These are phyloP conservation scores for Theristicus caerulescens DNA, from an alignment of 2,113 vertebrate species.

Conservation along the genomic window DNA sequence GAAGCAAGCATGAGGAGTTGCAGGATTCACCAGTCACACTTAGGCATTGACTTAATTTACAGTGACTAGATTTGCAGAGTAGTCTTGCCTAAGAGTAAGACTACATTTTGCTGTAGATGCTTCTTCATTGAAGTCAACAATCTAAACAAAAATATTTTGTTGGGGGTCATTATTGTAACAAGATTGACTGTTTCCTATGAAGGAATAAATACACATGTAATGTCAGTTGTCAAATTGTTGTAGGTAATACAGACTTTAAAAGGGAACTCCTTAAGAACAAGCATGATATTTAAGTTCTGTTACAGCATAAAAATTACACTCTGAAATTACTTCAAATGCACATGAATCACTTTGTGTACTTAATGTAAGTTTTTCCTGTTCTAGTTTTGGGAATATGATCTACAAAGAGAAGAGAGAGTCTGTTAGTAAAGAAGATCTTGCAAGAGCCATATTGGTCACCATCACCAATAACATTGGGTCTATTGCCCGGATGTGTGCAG, in stretches of 20 bases:
- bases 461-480: slow-evolving; percentile 85
- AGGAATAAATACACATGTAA: not conserved
- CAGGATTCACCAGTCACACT: not conserved
- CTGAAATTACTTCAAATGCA: not conserved
- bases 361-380: not conserved
- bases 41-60: not conserved
- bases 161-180: not conserved
- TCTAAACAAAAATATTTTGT: not conserved
- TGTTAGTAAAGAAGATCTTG: slow-evolving; percentile 84
- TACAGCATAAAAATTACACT: not conserved
- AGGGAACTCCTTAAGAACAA: not conserved
- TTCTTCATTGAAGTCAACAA: not conserved
- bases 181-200: not conserved
- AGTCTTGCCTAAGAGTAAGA: not conserved
- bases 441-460: slow-evolving; percentile 82
- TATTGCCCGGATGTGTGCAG: slow-evolving; percentile 83
- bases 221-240: not conserved
- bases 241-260: not conserved
- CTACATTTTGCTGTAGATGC: not conserved
- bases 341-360: not conserved
- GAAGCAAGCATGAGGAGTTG: not conserved
- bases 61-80: not conserved
- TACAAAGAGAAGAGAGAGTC: slow-evolving; percentile 82
- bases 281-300: not conserved
- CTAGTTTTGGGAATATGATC: slow-evolving; percentile 86